These are phyloP conservation scores for Drosophila phalerata DNA, from an alignment of 2,888 invertebrate genomes.

Conservation along the genomic window DNA sequence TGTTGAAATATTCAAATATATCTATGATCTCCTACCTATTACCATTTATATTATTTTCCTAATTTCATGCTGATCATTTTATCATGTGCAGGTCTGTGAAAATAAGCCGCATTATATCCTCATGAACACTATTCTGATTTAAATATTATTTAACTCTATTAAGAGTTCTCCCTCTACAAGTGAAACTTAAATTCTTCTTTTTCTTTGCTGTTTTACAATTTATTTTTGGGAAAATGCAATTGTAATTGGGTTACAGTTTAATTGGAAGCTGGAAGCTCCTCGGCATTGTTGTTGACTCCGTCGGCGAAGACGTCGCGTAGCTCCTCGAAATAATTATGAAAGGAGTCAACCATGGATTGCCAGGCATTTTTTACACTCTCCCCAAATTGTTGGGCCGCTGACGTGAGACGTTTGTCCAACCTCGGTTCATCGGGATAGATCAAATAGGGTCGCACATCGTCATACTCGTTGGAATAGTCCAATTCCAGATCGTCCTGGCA, in stretches of 20 bases:
- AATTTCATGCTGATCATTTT: not conserved
- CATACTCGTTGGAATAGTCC: slow-evolving; percentile 75
- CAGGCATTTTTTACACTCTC: slow-evolving; percentile 68
- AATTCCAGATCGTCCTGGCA: slow-evolving; percentile 37
- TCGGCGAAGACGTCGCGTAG: slow-evolving; percentile 45
- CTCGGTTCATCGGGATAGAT: slow-evolving; percentile 44
- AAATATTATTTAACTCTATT: too few relatives aligned
- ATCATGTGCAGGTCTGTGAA: not conserved
- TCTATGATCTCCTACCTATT: not conserved
- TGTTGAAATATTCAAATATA: not conserved
- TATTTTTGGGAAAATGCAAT: not conserved
- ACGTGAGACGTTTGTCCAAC: slow-evolving; percentile 49
- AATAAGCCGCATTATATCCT: not conserved
- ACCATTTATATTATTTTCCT: not conserved
- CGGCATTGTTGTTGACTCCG: slow-evolving; percentile 19
- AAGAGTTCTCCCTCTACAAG: not conserved
- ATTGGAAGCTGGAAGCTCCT: not conserved
- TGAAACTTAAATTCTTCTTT: not conserved
- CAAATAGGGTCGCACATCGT: slow-evolving; percentile 65
- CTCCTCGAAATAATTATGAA: slow-evolving; percentile 61
- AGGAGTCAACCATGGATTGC: slow-evolving; percentile 66
- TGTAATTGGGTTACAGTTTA: not conserved
- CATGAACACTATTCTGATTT: too few relatives aligned
- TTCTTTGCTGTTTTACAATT: not conserved
- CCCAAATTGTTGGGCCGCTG: slow-evolving; percentile 58